Evolutionary conservation across 2,888 invertebrate species (phyloP).

Genomic region (Cephus nigrinus): DNA sequence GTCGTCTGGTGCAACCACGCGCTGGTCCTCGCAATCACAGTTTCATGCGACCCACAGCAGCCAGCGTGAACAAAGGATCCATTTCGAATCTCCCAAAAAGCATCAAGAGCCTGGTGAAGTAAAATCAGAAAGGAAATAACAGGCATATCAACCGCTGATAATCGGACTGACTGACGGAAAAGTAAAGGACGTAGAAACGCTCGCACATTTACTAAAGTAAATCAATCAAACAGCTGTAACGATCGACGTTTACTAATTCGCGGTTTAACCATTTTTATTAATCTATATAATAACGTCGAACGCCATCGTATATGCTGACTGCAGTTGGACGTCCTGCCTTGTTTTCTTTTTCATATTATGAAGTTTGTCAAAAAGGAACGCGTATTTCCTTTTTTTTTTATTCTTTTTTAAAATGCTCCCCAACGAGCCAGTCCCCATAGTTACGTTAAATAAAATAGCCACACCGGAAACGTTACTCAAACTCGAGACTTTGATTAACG

Average conservation of each 20-base stretch:
- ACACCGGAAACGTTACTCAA: neutral
- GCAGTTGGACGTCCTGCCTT: neutral
- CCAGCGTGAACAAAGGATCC: conserved; percentile 80
- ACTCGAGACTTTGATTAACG: neutral
- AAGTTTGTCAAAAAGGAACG: neutral
- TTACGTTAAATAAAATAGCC: neutral
- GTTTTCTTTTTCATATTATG: neutral
- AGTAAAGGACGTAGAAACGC: neutral
- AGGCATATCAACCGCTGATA: neutral
- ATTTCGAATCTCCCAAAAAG: conserved; percentile 59
- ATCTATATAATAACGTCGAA: neutral
- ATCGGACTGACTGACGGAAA: neutral
- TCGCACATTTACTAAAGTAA: neutral
- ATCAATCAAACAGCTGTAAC: neutral
- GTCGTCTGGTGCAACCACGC: conserved; percentile 54
- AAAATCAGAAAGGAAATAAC: conserved; percentile 2
- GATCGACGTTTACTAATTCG: neutral
- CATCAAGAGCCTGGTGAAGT: conserved; percentile 57
- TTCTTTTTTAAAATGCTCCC: neutral
- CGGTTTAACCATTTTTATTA: conserved; percentile 1
- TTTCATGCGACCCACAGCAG: conserved; percentile 90
- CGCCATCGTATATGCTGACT: neutral
- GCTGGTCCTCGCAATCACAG: conserved; percentile 56
- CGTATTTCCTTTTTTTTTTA: neutral
- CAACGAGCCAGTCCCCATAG: neutral